These are phyloP conservation scores for Oasisia sp. DNA, from an alignment of 2,888 invertebrate species.

Conservation along the genomic window DNA sequence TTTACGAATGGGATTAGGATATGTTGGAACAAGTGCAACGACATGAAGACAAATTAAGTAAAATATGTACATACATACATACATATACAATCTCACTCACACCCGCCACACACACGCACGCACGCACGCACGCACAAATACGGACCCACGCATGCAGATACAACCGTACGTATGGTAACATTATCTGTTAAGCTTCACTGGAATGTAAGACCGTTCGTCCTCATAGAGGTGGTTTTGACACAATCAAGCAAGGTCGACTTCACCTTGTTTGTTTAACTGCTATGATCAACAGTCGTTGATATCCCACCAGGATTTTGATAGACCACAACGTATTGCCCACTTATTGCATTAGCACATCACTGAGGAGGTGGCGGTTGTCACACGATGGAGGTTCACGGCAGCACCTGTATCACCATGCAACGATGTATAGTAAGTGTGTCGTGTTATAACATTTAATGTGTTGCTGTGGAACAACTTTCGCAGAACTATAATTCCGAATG, in stretches of 20 bases:
- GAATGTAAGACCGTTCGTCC: not conserved
- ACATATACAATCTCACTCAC: no score
- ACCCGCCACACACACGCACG: no score
- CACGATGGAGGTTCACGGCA: not conserved
- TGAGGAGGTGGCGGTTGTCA: not conserved
- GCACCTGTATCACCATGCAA: not conserved
- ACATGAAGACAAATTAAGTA: no score
- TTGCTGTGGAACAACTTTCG: no score
- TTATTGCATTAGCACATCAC: not conserved
- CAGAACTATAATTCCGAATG: no score
- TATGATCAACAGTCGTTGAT: not conserved
- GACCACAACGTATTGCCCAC: not conserved
- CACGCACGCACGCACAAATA: no score
- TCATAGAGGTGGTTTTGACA: not conserved
- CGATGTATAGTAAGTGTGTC: not conserved
- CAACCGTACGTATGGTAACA: not conserved
- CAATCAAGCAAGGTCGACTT: not conserved
- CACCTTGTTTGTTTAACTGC: not conserved
- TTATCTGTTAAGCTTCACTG: not conserved
- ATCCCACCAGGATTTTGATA: not conserved
- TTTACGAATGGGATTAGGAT: no score
- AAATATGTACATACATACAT: no score
- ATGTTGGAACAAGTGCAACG: no score
- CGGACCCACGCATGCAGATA: no score
- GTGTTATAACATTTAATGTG: not conserved